Base-by-base conservation (phyloP, 2,113 vertebrate genomes). In the Protomyctophum bolini region DNA sequence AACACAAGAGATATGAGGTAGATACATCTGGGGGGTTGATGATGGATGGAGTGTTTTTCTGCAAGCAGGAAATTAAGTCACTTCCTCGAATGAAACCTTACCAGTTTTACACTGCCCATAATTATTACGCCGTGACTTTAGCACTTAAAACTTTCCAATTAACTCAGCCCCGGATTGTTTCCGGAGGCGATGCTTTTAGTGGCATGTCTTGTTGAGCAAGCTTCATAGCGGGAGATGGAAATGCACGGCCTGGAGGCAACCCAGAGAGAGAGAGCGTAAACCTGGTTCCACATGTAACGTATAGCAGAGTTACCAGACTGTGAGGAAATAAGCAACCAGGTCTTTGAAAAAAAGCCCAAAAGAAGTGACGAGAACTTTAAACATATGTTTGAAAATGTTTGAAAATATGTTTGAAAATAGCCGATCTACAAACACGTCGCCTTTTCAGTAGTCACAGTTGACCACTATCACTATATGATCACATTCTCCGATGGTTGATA, bases 21-120 rank as follows among this genome's bases (percentile, higher is more conserved):
- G 78, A 80, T 70, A 64, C 72, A 78, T 6, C 12, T 65, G 29
- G 72, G 62, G 68, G 68, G 72, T 84, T 63, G 80, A 70, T 76
- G 33, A 41, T 41, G 74, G 83, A 82, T 41, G 74, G 83, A 82
- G 67, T 79, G 74, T 80, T 88, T 80, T 68, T 41, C 33, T 58
- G 65, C 33, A 86, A 90, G 88, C 80, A 88, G 90, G 88, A 91
- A 89, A 83, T 84, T 41, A 75, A 66, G 63, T 88, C 84, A 90
- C 76, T 87, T 89, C 87, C 86, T 48, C 41, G 47, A 72, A 41
- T 41, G 33, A 46, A 72, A 68, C 57, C 71, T 56, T 51, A 73
- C 77, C 82, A 63, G 66, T 67, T 69, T 21, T 4, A n/a, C 70
- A 49, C 72, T 12, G 12, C 12, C 15, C 8, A n/a, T 66, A 73